These are phyloP conservation scores for Macrophya alboannulata DNA, from an alignment of 2,888 invertebrate genomes.

Conservation along the genomic window DNA sequence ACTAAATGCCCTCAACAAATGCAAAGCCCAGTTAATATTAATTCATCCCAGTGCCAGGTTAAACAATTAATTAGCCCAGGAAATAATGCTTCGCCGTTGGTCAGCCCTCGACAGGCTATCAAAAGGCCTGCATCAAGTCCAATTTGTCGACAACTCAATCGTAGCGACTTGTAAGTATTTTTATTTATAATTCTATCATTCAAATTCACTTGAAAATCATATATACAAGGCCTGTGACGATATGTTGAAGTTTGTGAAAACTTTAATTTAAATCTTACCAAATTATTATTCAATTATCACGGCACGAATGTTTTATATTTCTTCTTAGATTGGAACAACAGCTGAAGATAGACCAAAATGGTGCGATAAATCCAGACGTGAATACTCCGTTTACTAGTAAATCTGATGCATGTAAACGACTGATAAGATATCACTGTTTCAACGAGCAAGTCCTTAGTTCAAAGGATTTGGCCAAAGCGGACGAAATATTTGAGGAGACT, in stretches of 20 bases:
- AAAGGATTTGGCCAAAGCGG: constrained; percentile 86
- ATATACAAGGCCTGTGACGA: neutral
- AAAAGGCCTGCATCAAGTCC: constrained; percentile 78
- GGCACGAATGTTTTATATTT: constrained; percentile 57
- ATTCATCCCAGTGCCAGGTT: constrained; percentile 61
- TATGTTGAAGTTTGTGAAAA: neutral
- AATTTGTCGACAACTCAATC: constrained; percentile 75
- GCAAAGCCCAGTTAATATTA: constrained; percentile 67
- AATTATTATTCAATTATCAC: neutral
- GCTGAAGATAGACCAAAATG: constrained; percentile 88
- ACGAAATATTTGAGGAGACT: constrained; percentile 86
- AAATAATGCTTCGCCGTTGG: constrained; percentile 66
- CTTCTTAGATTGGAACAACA: constrained; percentile 87
- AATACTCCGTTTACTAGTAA: constrained; percentile 87
- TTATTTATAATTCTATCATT: constrained; percentile 12
- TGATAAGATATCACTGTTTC: constrained; percentile 90
- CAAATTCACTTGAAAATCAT: neutral
- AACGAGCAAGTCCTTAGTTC: constrained; percentile 85
- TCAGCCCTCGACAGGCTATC: constrained; percentile 75
- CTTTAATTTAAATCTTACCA: neutral
- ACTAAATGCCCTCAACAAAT: constrained; percentile 67
- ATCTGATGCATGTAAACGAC: constrained; percentile 88
- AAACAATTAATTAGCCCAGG: constrained; percentile 72
- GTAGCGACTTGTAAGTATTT: constrained; percentile 77
- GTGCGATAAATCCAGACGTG: constrained; percentile 88